Conservation (phyloP, 1,140 invertebrate genomes). For the Hylyphantes graminicola region DNA sequence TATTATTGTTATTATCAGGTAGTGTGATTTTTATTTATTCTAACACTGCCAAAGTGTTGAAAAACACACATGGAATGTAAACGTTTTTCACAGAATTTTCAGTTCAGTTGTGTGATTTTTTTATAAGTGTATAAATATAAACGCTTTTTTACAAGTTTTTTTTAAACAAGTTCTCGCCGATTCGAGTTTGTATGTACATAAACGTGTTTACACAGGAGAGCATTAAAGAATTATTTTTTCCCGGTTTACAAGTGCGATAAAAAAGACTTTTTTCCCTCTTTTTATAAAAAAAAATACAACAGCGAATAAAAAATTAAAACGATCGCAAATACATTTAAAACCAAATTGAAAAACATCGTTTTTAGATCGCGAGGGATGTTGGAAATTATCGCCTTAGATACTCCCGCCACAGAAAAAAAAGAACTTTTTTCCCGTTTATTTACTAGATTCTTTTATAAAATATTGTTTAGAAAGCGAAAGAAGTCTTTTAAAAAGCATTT, state of each 20-base stretch:
- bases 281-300: constrained; percentile 14
- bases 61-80: constrained; percentile 31
- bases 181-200: constrained; percentile 15
- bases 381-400: constrained; percentile 6
- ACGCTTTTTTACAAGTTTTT: background rate
- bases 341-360: constrained; percentile 41
- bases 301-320: constrained; percentile 1
- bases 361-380: constrained; percentile 15
- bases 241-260: constrained; percentile 18
- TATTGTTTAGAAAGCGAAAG: constrained; percentile 38
- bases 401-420: background rate
- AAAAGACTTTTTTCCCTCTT: constrained; percentile 3
- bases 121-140: background rate
- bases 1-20: background rate
- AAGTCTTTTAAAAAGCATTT: background rate
- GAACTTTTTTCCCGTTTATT: constrained; percentile 15
- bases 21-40: constrained; percentile 39
- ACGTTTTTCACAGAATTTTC: constrained; percentile 40
- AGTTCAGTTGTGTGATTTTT: constrained; percentile 10
- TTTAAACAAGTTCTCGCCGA: constrained; percentile 7
- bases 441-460: constrained; percentile 25
- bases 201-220: constrained; percentile 37
- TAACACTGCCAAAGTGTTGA: constrained; percentile 15
- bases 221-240: constrained; percentile 34
- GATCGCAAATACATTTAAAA: constrained; percentile 36